phyloP scores from a whole-genome alignment of 2,888 invertebrate species.

The Pimpla rufipes region DNA sequence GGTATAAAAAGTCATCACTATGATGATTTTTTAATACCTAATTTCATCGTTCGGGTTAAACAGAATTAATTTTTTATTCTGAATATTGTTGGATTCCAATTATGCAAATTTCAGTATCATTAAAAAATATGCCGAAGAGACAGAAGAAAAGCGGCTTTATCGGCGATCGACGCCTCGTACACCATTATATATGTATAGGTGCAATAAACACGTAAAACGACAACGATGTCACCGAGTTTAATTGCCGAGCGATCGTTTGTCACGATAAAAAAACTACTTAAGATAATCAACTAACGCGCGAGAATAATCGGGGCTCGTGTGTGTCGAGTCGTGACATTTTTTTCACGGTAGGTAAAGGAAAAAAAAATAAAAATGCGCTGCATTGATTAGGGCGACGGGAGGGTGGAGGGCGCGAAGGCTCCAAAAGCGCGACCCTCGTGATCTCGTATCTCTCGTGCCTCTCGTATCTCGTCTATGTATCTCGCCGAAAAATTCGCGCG shows the following conservation, averaged over 20 bases:
- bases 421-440: conserved; percentile 32
- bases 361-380: conserved; percentile 20
- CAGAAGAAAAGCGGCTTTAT: no score
- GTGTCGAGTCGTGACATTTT: conserved; percentile 41
- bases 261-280: conserved; percentile 34
- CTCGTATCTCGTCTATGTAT: conserved; percentile 27
- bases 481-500: conserved; percentile 26
- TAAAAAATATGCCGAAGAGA: no score
- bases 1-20: no score
- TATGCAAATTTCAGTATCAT: no score
- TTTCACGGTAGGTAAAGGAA: conserved; percentile 33
- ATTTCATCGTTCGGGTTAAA: no score
- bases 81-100: no score
- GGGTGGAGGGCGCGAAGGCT: not conserved
- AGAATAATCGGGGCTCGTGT: conserved; percentile 51
- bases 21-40: no score
- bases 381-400: not conserved
- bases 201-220: conserved; percentile 60
- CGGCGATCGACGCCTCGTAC: not conserved
- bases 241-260: conserved; percentile 45
- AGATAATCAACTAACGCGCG: conserved; percentile 49
- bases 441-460: conserved; percentile 57
- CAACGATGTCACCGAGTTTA: conserved; percentile 39
- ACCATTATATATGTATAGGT: conserved; percentile 51
- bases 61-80: no score